Percentiles rank a stretch among this genome's conserved stretches.
These are phyloP conservation scores for Catalaphyllia jardinei DNA, from an alignment of 64 coral and sea anemone genomes.

Conservation along the genomic window DNA sequence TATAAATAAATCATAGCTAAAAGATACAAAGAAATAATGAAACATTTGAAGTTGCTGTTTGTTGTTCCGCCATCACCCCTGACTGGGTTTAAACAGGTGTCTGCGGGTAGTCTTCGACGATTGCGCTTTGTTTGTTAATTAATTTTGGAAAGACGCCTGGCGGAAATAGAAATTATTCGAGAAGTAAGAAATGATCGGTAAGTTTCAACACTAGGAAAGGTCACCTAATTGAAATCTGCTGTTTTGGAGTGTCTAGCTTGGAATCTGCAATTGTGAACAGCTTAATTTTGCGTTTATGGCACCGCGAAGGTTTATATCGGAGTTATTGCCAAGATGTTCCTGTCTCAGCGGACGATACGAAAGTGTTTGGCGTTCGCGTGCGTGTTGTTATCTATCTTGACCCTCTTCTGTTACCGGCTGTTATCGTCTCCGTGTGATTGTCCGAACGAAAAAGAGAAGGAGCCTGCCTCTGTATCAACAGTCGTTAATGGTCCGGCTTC, in stretches of 20 bases:
- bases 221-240: neutral
- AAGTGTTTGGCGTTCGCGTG: constrained; percentile 13
- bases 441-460: neutral
- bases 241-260: neutral
- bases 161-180: neutral
- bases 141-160: neutral
- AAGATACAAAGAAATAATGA: too few relatives aligned
- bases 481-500: neutral
- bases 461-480: neutral
- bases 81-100: neutral
- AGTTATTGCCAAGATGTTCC: constrained; percentile 1
- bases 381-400: neutral
- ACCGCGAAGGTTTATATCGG: neutral
- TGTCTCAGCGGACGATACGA: neutral
- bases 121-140: neutral
- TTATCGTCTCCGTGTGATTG: constrained; percentile 10
- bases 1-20: too few relatives aligned
- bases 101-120: neutral
- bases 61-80: neutral
- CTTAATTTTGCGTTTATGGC: neutral
- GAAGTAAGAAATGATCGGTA: neutral
- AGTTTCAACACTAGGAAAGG: neutral
- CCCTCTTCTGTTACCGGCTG: neutral
- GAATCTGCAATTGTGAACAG: neutral
- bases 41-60: neutral